Conservation (phyloP, 2,888 invertebrate species). For the Thymelicus lineola region DNA sequence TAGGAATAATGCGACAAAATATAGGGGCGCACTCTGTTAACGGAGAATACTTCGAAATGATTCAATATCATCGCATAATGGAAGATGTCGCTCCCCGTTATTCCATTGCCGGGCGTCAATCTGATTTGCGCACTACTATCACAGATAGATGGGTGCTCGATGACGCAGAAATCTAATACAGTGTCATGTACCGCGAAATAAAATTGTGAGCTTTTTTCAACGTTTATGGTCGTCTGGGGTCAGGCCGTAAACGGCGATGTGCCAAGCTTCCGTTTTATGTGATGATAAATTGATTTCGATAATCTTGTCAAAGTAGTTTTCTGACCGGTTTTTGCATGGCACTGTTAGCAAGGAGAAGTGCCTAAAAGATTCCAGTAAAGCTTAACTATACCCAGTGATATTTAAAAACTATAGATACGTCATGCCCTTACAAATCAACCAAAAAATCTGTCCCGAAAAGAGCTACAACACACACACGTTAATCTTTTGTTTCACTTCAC, state of each 20-base stretch:
- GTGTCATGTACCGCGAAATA: constrained; percentile 51
- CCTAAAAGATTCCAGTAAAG: too few relatives aligned
- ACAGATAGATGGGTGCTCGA: constrained; percentile 57
- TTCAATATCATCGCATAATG: constrained; percentile 34
- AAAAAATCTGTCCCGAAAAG: too few relatives aligned
- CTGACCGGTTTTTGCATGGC: background rate
- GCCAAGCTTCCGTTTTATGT: background rate
- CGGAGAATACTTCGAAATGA: constrained; percentile 12
- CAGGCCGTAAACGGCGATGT: constrained; percentile 3
- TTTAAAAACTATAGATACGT: too few relatives aligned
- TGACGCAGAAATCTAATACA: constrained; percentile 58
- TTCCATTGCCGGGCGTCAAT: constrained; percentile 50
- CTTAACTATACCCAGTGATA: too few relatives aligned
- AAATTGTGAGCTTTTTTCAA: constrained; percentile 47
- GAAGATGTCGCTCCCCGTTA: constrained; percentile 36
- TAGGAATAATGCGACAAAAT: too few relatives aligned
- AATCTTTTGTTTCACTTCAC: too few relatives aligned
- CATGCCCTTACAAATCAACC: too few relatives aligned
- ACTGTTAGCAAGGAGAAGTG: too few relatives aligned
- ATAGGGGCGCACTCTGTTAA: background rate
- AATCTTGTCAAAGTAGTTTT: constrained; percentile 1
- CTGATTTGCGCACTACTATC: constrained; percentile 56
- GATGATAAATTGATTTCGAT: constrained; percentile 11
- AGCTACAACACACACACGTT: too few relatives aligned
- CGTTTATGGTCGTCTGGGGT: background rate